These are phyloP conservation scores for Tauraco erythrolophus DNA, from an alignment of 2,113 vertebrate species.

Conservation along the genomic window DNA sequence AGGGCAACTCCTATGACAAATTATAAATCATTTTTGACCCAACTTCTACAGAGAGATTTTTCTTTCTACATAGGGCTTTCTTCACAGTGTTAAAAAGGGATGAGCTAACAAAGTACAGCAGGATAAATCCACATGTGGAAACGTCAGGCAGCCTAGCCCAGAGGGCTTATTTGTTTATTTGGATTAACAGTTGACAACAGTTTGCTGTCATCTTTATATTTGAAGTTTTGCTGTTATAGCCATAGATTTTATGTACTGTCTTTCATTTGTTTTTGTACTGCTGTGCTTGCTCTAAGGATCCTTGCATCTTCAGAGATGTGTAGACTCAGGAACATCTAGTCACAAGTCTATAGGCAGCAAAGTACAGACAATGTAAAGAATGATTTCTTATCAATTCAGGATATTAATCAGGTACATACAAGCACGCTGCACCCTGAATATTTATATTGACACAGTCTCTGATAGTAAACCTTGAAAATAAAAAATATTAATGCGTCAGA, in stretches of 20 bases:
- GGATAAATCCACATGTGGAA: background rate
- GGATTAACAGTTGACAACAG: background rate
- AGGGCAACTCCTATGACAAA: background rate
- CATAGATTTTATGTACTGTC: background rate
- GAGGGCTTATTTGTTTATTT: background rate
- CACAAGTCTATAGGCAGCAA: background rate
- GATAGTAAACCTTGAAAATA: background rate
- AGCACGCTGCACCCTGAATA: background rate
- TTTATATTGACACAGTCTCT: background rate
- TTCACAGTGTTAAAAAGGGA: background rate
- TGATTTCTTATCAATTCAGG: background rate
- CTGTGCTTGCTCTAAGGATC: background rate
- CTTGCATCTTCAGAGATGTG: background rate
- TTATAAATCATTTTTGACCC: background rate
- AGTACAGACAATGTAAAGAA: background rate
- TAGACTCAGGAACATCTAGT: background rate
- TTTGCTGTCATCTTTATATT: background rate
- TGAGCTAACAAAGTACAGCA: background rate
- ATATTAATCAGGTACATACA: rapidly evolving
- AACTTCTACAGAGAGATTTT: background rate
- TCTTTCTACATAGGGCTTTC: background rate
- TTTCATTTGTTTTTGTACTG: background rate
- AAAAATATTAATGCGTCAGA: background rate
- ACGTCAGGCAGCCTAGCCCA: background rate
- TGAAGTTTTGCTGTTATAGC: background rate